Evolutionary conservation across 2,797 vertebrate species (phyloP).

Genomic region (Enteromius paludinosus): DNA sequence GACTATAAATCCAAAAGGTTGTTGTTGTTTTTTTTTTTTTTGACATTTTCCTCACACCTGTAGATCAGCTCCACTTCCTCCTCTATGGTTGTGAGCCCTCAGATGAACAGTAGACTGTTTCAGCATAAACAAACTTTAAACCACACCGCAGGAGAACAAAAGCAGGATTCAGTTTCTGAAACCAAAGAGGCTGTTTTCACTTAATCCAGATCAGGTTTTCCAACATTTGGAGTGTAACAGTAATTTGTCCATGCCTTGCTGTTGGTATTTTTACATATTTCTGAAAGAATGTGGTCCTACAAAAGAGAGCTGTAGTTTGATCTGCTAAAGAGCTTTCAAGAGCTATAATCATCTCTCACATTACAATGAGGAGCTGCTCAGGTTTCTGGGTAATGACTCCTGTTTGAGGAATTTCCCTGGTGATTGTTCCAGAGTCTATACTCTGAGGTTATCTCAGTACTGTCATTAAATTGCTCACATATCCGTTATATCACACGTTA

Average conservation of each 20-base stretch:
- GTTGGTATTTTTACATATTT: conserved; percentile 74
- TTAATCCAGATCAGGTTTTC: conserved; percentile 68
- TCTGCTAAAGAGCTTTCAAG: conserved; percentile 66
- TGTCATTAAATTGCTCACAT: conserved; percentile 8
- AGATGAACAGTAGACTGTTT: conserved; percentile 36
- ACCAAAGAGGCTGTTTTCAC: conserved; percentile 77
- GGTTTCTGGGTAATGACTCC: conserved; percentile 73
- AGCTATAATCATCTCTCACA: conserved; percentile 64
- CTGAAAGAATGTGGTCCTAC: conserved; percentile 72
- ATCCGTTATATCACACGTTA: conserved; percentile 12
- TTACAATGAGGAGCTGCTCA: conserved; percentile 67
- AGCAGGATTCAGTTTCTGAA: conserved; percentile 76
- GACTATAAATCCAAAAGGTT: not conserved
- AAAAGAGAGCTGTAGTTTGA: conserved; percentile 70
- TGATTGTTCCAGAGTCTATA: conserved; percentile 68
- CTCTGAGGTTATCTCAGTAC: conserved; percentile 25
- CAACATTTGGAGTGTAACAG: conserved; percentile 65
- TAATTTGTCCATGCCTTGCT: conserved; percentile 73
- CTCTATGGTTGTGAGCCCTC: not conserved
- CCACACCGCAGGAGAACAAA: conserved; percentile 70
- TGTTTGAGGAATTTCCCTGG: conserved; percentile 78
- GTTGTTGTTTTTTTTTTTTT: not conserved
- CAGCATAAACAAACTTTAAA: conserved; percentile 64
- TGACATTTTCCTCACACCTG: conserved; percentile 8
- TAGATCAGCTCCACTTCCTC: conserved; percentile 9